These are phyloP conservation scores for Matsumyia berberina DNA, from an alignment of 2,888 invertebrate genomes.

Conservation along the genomic window DNA sequence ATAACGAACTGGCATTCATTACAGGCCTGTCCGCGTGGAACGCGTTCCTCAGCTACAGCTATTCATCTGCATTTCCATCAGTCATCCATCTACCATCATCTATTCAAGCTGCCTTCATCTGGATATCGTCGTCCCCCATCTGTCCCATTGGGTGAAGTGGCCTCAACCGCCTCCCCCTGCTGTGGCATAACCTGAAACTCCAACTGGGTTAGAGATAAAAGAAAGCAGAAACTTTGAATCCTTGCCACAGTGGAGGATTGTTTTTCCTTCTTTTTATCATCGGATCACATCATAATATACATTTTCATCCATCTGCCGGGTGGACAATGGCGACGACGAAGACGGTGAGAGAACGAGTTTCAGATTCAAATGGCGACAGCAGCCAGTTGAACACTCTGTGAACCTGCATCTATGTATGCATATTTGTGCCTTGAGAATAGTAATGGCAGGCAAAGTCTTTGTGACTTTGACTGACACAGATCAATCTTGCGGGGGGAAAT, in stretches of 20 bases:
- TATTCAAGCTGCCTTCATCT: constrained; percentile 69
- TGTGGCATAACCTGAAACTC: constrained; percentile 39
- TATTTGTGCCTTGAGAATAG: constrained; percentile 35
- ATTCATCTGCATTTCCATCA: constrained; percentile 74
- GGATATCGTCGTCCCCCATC: constrained; percentile 61
- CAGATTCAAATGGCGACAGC: constrained; percentile 68
- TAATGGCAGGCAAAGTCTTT: constrained; percentile 55
- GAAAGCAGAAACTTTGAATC: constrained; percentile 39
- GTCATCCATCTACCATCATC: constrained; percentile 74
- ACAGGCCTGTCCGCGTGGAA: constrained; percentile 67
- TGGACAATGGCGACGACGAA: constrained; percentile 30
- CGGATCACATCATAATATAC: constrained; percentile 57
- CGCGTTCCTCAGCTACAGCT: constrained; percentile 53
- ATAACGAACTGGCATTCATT: constrained; percentile 75
- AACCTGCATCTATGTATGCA: constrained; percentile 17
- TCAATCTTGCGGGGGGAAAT: constrained; percentile 64
- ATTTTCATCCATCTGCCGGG: constrained; percentile 68
- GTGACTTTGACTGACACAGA: constrained; percentile 74
- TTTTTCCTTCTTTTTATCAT: constrained; percentile 67
- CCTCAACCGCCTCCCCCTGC: constrained; percentile 4
- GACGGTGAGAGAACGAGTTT: constrained; percentile 52
- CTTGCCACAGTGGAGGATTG: constrained; percentile 34
- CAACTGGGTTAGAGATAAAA: constrained; percentile 61
- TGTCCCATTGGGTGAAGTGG: constrained; percentile 59
- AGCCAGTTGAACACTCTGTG: constrained; percentile 12